These are phyloP conservation scores for Ctenodactylus gundi DNA, from an alignment of 2,113 vertebrate genomes.

Conservation along the genomic window DNA sequence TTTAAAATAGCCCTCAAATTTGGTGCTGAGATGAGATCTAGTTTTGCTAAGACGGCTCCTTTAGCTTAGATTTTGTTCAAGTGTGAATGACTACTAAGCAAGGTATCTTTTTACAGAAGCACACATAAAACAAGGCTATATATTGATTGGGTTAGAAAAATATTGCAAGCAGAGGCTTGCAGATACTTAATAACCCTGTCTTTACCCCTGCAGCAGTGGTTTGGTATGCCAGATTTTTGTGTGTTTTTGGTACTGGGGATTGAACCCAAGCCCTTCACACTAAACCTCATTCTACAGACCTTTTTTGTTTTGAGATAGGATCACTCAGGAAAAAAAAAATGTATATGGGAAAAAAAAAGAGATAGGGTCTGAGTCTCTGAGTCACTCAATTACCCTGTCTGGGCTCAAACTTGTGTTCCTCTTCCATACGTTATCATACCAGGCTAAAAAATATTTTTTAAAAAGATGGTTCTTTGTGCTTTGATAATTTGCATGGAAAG, in stretches of 20 bases:
- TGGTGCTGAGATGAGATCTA: background rate
- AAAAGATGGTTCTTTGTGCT: background rate
- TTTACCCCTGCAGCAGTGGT: background rate
- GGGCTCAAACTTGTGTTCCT: no score
- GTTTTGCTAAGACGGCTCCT: background rate
- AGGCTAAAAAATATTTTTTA: constrained; percentile 15
- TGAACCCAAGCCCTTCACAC: no score
- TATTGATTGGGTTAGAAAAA: background rate
- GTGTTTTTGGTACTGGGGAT: no score
- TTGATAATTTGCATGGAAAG: background rate
- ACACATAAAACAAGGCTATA: background rate
- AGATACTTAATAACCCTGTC: background rate
- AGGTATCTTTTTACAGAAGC: background rate
- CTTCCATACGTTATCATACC: no score
- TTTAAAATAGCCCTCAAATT: background rate
- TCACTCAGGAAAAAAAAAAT: no score
- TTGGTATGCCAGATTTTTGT: background rate
- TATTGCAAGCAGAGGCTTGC: background rate
- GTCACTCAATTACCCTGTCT: no score
- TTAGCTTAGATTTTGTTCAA: no score
- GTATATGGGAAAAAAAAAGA: no score
- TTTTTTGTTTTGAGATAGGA: no score
- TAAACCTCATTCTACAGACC: no score
- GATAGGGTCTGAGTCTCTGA: no score
- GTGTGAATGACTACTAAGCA: background rate